Base-by-base conservation (phyloP, 2,113 vertebrate species). In the Nicator chloris region DNA sequence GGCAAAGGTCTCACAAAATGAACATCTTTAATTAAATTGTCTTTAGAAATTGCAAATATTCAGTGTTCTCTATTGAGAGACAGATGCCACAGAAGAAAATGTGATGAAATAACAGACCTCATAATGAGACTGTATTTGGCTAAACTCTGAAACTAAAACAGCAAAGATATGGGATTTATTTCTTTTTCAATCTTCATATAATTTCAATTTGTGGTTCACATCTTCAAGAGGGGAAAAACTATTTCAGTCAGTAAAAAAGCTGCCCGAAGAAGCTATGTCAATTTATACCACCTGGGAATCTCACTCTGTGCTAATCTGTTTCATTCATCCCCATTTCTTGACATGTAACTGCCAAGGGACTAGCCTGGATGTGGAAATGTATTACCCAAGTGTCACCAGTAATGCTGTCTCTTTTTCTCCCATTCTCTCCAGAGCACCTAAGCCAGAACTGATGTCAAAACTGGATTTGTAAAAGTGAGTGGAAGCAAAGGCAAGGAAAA, bases 261-360 rank as follows among this genome's bases (percentile, higher is more conserved):
- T 95, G 64, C 79, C 78, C 47, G 75, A 72, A 90, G 64, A 82
- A 92, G 75, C 54, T 35, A 54, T 70, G 64, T 63, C 79, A 82
- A 44, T 78, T 83, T 93, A 73, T 66, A 66, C 35, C 76, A 78
- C 56, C 64, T 68, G 85, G 72, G 79, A 84, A 71, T 77, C 96
- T 97, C 92, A 81, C 93, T 85, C 84, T 60, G 54, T 75, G 84
- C 94, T 95, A 75, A 96, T 97, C 94, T 87, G 60, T 80, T 96
- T 75, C 78, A 80, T 90, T 96, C 77, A 87, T 79, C 59, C 87
- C 64, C 57, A 16, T 68, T 96, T 84, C 90, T 89, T 95, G 95
- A 79, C 83, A 84, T 18, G 24, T 23, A 96, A 82, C 91, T 92
- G 53, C 64, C 82, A 56, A 81, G 85, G 66, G 87, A 94, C 39